These are phyloP conservation scores for Ciconia boyciana DNA, from an alignment of 2,113 vertebrate genomes.

Conservation along the genomic window DNA sequence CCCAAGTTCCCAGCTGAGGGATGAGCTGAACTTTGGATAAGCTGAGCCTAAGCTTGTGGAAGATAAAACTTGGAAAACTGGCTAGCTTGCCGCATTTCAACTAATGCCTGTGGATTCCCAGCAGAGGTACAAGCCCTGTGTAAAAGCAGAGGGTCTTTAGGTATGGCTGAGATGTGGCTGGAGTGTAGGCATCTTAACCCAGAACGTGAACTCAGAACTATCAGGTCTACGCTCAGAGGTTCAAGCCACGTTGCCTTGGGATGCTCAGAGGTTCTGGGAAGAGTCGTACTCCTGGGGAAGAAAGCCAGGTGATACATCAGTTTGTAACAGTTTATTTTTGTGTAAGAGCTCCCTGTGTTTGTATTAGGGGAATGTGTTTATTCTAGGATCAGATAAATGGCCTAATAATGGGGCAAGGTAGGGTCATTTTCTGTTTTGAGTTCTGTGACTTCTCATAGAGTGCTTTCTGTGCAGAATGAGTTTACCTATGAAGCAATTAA, in stretches of 20 bases:
- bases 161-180: neutral
- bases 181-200: neutral
- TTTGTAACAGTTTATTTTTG: neutral
- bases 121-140: neutral
- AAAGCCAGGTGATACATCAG: fast-evolving
- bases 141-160: neutral
- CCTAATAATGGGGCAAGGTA: neutral
- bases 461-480: neutral
- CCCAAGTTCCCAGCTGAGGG: neutral
- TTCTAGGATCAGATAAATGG: neutral
- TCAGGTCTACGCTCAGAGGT: neutral
- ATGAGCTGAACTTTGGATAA: neutral
- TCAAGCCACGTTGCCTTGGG: neutral
- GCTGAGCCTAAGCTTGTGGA: neutral
- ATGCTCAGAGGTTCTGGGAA: neutral
- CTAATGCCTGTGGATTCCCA: neutral
- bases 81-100: neutral
- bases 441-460: neutral
- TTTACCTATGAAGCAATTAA: constrained; percentile 12
- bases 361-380: neutral
- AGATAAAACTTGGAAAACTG: neutral
- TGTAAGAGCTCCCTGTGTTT: neutral
- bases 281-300: neutral
- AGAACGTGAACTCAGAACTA: no score
- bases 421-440: neutral